Conservation (phyloP, 1,140 invertebrate genomes). For the Catajapyx aquilonaris region DNA sequence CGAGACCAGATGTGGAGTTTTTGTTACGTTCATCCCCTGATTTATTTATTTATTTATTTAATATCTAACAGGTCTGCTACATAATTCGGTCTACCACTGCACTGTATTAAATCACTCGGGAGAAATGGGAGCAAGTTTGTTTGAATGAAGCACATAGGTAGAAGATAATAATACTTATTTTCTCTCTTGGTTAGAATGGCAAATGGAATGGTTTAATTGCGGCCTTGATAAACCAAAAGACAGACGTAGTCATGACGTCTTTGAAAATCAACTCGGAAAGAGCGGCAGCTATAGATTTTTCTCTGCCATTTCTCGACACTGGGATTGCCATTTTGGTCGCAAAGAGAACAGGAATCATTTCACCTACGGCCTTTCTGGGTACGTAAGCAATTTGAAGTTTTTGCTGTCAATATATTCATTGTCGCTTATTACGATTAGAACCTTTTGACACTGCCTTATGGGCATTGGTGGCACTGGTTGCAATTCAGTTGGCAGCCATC, state of each 20-base stretch:
- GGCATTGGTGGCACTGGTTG: conserved; percentile 37
- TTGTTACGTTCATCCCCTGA: no score
- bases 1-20: no score
- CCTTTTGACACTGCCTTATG: conserved; percentile 43
- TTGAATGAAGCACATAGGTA: no score
- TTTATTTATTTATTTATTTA: no score
- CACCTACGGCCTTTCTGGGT: conserved; percentile 44
- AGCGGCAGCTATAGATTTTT: conserved; percentile 23
- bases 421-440: no score
- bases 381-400: no score
- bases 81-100: no score
- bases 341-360: conserved; percentile 40
- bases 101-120: no score
- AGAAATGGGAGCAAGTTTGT: no score
- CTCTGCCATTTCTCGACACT: conserved; percentile 39
- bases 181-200: conserved; percentile 18
- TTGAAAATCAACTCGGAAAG: conserved; percentile 40
- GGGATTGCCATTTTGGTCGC: conserved; percentile 44
- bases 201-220: conserved; percentile 38
- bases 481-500: conserved; percentile 38
- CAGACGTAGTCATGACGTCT: conserved; percentile 36
- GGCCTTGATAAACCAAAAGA: conserved; percentile 28
- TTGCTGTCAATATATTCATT: no score
- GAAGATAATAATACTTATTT: not conserved
- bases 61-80: no score